Evolutionary conservation across 2,113 vertebrate genomes (phyloP).

Genomic region (Mormyrus lacerda): DNA sequence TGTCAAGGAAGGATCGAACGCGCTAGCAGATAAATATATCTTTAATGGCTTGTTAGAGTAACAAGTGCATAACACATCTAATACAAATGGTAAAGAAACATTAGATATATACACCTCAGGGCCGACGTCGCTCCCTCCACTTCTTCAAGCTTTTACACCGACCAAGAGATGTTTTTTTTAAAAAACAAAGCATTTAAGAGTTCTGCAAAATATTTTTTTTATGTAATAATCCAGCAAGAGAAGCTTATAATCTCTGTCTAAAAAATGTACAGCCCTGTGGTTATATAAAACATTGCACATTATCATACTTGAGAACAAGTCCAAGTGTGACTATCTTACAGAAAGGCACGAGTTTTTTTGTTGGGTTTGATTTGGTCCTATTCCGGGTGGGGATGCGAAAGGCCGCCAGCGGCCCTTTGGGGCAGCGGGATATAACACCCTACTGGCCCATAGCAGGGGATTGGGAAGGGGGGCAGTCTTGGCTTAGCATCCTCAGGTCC

Average conservation of each 20-base stretch:
- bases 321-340: constrained; percentile 50
- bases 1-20: neutral
- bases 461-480: neutral
- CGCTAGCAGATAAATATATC: constrained; percentile 25
- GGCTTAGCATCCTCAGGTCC: neutral
- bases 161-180: neutral
- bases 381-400: constrained; percentile 45
- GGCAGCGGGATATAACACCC: constrained; percentile 20
- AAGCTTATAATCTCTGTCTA: constrained; percentile 34
- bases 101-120: constrained; percentile 21
- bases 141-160: constrained; percentile 7
- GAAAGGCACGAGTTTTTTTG: constrained; percentile 49
- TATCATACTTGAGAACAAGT: constrained; percentile 39
- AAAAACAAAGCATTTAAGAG: constrained; percentile 15
- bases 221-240: constrained; percentile 19
- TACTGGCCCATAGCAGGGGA: neutral
- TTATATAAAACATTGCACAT: constrained; percentile 59
- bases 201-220: constrained; percentile 8
- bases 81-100: constrained; percentile 39
- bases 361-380: constrained; percentile 35
- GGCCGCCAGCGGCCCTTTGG: constrained; percentile 84
- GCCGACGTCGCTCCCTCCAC: neutral
- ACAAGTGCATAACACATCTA: constrained; percentile 37
- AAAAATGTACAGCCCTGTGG: constrained; percentile 60
- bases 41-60: constrained; percentile 44